Evolutionary conservation across 2,888 invertebrate species (phyloP).

Genomic region (Hetaerina titia): DNA sequence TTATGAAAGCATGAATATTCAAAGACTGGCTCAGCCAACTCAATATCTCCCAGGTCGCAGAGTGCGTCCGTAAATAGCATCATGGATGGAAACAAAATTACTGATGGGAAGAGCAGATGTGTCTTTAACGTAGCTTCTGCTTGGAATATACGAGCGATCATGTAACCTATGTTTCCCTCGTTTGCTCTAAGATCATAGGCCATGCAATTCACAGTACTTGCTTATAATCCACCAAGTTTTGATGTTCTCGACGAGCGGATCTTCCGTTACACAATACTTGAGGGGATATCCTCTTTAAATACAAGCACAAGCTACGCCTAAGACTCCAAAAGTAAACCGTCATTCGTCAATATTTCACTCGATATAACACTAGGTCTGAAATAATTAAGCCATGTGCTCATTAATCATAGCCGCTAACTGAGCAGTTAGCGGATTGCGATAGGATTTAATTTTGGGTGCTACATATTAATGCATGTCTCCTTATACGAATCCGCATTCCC

Average conservation of each 20-base stretch:
- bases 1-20: not conserved
- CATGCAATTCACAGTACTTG: not conserved
- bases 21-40: not conserved
- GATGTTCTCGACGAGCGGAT: too few species aligned
- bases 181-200: not conserved
- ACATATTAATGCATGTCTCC: too few species aligned
- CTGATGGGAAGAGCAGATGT: not conserved
- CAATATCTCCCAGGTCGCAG: not conserved
- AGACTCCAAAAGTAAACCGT: not conserved
- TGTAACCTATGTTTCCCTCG: not conserved
- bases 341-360: not conserved
- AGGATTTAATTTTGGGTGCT: too few species aligned
- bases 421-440: too few species aligned
- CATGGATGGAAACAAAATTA: not conserved
- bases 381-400: not conserved
- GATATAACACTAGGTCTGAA: not conserved
- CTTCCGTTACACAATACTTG: too few species aligned
- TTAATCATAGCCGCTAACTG: too few species aligned
- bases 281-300: not conserved
- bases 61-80: conserved; percentile 17
- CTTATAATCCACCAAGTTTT: not conserved
- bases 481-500: too few species aligned
- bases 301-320: not conserved
- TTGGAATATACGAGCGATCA: not conserved
- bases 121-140: not conserved